Percentiles rank a stretch among this genome's conserved stretches.
These are phyloP conservation scores for Cheilosia impressa DNA, from an alignment of 2,888 invertebrate species.

Conservation along the genomic window DNA sequence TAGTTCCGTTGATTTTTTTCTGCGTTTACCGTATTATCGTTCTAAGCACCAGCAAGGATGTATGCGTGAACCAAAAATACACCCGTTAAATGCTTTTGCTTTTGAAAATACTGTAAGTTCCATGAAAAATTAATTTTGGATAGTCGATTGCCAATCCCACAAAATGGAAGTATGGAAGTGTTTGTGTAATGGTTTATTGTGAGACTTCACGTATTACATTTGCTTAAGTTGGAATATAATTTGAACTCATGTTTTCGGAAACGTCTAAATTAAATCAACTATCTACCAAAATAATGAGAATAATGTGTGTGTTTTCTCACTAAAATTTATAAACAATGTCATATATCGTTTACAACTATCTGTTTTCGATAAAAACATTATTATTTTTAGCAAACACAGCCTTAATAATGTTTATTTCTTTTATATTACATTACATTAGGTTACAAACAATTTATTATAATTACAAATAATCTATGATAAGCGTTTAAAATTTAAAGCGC, in stretches of 20 bases:
- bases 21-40: slow-evolving; percentile 39
- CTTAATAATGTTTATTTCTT: not conserved
- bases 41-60: slow-evolving; percentile 32
- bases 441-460: no score
- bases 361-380: not conserved
- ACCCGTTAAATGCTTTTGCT: slow-evolving; percentile 47
- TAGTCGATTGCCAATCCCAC: slow-evolving; percentile 40
- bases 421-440: no score
- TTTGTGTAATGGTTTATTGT: slow-evolving; percentile 19
- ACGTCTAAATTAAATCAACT: slow-evolving; percentile 17
- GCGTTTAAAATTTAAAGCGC: no score
- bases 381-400: slow-evolving; percentile 17
- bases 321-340: slow-evolving; percentile 20
- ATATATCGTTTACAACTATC: slow-evolving; percentile 10
- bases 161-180: slow-evolving; percentile 50
- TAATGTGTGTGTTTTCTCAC: not conserved
- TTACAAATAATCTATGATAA: no score
- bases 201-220: slow-evolving; percentile 21
- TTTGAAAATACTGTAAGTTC: slow-evolving; percentile 63
- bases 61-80: slow-evolving; percentile 74
- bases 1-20: slow-evolving; percentile 57
- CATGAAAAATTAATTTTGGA: slow-evolving; percentile 59
- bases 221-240: slow-evolving; percentile 16
- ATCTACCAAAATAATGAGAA: slow-evolving; percentile 2
- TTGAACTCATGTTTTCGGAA: slow-evolving; percentile 9